These are phyloP conservation scores for Macrochelys suwanniensis DNA, from an alignment of 2,797 vertebrate genomes.

Conservation along the genomic window DNA sequence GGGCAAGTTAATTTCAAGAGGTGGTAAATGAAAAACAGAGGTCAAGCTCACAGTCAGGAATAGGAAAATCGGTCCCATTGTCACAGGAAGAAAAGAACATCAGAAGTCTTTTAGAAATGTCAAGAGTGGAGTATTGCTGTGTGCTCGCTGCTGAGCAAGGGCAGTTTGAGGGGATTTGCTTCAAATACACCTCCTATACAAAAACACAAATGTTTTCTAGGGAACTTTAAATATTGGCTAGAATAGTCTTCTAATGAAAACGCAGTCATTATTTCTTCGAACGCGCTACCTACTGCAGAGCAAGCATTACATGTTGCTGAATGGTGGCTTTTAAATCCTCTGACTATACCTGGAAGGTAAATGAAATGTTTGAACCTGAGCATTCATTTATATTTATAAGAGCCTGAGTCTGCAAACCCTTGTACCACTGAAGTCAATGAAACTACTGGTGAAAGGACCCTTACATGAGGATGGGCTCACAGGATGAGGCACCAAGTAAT, in stretches of 20 bases:
- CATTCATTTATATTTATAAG: constrained; percentile 63
- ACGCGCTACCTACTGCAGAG: constrained; percentile 44
- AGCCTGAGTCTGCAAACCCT: constrained; percentile 17
- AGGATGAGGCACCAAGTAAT: neutral
- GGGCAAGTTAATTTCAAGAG: constrained; percentile 59
- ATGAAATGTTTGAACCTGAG: constrained; percentile 64
- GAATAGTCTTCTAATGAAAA: constrained; percentile 68
- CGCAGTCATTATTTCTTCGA: constrained; percentile 73
- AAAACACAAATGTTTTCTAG: constrained; percentile 65
- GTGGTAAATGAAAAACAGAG: constrained; percentile 28
- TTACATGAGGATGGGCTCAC: constrained; percentile 23
- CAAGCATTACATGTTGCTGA: constrained; percentile 57
- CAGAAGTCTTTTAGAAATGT: constrained; percentile 67
- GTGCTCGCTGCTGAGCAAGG: constrained; percentile 59
- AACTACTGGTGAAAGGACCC: constrained; percentile 38
- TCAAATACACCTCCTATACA: constrained; percentile 66
- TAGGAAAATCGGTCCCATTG: constrained; percentile 56
- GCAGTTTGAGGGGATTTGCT: constrained; percentile 52
- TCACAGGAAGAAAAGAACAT: constrained; percentile 65
- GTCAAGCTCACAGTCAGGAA: constrained; percentile 36
- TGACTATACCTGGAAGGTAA: constrained; percentile 57
- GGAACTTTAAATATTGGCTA: constrained; percentile 68
- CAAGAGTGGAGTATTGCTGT: constrained; percentile 56
- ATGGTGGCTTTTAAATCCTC: constrained; percentile 58
- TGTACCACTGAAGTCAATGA: constrained; percentile 1